These are phyloP conservation scores for Heliconius charithonia DNA, from an alignment of 2,888 invertebrate species.

Conservation along the genomic window DNA sequence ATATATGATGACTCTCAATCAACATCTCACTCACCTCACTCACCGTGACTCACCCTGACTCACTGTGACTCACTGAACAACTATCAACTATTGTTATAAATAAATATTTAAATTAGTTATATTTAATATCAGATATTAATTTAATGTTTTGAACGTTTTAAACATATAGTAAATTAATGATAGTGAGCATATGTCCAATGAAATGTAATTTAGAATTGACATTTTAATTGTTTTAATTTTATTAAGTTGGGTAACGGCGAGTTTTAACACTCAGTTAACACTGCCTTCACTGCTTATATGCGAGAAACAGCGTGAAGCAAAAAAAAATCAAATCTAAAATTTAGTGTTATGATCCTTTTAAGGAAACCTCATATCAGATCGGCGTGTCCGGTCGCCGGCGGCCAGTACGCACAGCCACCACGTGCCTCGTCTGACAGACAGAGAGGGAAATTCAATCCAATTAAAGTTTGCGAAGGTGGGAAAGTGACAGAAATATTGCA, in stretches of 20 bases:
- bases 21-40: neutral
- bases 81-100: neutral
- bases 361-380: constrained; percentile 23
- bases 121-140: too few relatives aligned
- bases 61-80: neutral
- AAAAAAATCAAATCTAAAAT: neutral
- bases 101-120: too few relatives aligned
- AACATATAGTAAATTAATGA: neutral
- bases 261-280: neutral
- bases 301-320: too few relatives aligned
- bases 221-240: neutral
- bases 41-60: neutral
- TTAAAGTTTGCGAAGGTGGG: constrained; percentile 43
- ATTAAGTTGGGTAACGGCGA: neutral
- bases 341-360: constrained; percentile 32
- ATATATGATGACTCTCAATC: neutral
- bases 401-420: constrained; percentile 12
- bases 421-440: constrained; percentile 46
- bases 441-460: constrained; percentile 51
- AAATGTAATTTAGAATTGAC: neutral
- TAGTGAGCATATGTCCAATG: neutral
- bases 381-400: neutral
- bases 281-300: too few relatives aligned
- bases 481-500: constrained; percentile 64
- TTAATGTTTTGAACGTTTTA: too few relatives aligned